Evolutionary conservation across 2,888 invertebrate genomes (phyloP), one percentile per base, ranked within the genome.

Genomic region (Orchesellides sinensis): DNA sequence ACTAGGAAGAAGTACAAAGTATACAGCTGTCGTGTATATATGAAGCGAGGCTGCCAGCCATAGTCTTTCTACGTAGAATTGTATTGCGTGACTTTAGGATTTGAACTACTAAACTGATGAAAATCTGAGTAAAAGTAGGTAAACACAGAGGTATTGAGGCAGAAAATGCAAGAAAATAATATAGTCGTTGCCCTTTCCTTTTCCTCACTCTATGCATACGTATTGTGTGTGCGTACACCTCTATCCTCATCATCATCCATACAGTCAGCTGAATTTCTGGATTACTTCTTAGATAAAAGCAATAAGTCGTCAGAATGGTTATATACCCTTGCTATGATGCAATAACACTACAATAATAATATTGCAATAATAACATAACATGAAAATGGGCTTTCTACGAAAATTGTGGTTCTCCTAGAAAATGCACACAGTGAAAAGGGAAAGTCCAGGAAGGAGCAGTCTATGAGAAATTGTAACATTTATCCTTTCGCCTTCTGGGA

Each of bases 141-240:
- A 73, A 73, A 73, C 72, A 73, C 25, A 40, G 47, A 61, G 72
- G 72, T 59, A 73, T 73, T 52, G 35, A 61, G 47, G 72, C 32
- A 54, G 69, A 73, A 73, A 73, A 73, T 73, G 19, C 47, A 27
- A 73, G 45, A 73, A 73, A 56, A 61, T 73, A 61, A 61, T 73
- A 29, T 19, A 47, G 54, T 54, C 54, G 54, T 54, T 69, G 69
- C 61, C 61, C 29, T 61, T n/a, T n/a, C n/a, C n/a, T n/a, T n/a
- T n/a, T n/a, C n/a, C n/a, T n/a, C n/a, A n/a, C n/a, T n/a, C n/a
- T n/a, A n/a, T n/a, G n/a, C n/a, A n/a, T n/a, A n/a, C n/a, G n/a
- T n/a, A n/a, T n/a, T n/a, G n/a, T n/a, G n/a, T n/a, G n/a, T n/a
- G n/a, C n/a, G n/a, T n/a, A n/a, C n/a, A n/a, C n/a, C n/a, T n/a